Conservation (phyloP, 2,797 vertebrate genomes). For the Spheniscus humboldti region DNA sequence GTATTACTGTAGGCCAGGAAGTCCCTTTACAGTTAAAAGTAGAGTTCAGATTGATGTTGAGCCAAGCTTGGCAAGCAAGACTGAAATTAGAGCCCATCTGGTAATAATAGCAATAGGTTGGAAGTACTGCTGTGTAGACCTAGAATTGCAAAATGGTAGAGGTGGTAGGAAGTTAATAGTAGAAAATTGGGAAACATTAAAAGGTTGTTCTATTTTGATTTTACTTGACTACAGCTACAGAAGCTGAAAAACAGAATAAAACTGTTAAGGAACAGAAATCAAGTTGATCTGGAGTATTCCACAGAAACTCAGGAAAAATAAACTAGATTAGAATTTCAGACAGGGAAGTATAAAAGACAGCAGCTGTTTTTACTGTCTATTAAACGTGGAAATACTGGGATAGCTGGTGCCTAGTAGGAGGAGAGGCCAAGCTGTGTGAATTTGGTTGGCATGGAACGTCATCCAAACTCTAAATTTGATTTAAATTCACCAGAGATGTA, state of each 20-base stretch:
- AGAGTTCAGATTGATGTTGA: not conserved
- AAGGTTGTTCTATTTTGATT: not conserved
- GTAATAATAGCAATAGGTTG: not conserved
- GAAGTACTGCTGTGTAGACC: not conserved
- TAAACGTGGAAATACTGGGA: not conserved
- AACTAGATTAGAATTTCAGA: not conserved
- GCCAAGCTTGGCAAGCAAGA: slow-evolving; percentile 1
- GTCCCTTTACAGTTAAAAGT: not conserved
- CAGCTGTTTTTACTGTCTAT: not conserved
- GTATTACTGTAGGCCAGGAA: not conserved
- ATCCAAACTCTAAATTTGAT: not conserved
- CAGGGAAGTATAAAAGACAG: not conserved
- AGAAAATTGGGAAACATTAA: not conserved
- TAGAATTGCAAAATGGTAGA: not conserved
- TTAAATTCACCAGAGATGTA: not conserved
- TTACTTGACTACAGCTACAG: not conserved
- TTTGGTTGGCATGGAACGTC: not conserved
- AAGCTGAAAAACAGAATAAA: not conserved
- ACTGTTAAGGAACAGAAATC: not conserved
- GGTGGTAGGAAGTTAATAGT: not conserved
- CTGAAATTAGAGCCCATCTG: slow-evolving; percentile 13
- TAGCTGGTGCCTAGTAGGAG: not conserved
- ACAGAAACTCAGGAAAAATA: not conserved
- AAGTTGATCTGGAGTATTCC: not conserved
- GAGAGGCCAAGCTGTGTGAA: not conserved